Conservation (phyloP, 2,888 invertebrate genomes). For the Willowsia nigromaculata region DNA sequence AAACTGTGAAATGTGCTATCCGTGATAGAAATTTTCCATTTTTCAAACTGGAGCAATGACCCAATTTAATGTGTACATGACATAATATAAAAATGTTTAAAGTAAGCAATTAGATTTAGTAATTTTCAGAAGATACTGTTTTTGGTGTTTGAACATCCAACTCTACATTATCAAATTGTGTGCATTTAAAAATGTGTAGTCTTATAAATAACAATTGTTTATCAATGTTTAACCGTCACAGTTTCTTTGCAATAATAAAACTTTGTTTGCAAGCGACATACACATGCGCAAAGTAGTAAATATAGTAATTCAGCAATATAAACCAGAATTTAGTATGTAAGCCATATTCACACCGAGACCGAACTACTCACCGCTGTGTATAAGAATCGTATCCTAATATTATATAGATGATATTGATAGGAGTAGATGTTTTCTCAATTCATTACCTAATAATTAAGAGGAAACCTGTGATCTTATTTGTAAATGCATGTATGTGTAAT, state of each 20-base stretch:
- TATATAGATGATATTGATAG: no score
- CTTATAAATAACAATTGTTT: background rate
- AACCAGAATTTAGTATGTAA: no score
- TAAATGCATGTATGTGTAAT: no score
- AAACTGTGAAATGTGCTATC: constrained; percentile 1
- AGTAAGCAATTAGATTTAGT: background rate
- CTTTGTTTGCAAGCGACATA: no score
- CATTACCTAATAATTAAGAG: no score
- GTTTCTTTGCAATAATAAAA: constrained; percentile 18
- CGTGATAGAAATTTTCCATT: constrained; percentile 31
- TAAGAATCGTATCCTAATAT: no score
- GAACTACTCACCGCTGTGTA: no score
- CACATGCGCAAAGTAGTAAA: no score
- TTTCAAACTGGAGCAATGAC: constrained; percentile 37
- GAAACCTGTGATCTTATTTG: no score
- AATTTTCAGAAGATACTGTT: background rate
- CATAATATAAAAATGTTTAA: background rate
- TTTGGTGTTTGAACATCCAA: background rate
- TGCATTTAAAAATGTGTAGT: background rate
- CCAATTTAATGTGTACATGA: background rate
- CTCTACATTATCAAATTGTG: background rate
- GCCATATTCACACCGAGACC: no score
- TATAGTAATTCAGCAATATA: background rate
- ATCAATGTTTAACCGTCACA: background rate
- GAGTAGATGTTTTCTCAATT: no score